Percentiles rank a stretch among this genome's conserved stretches.
phyloP scores from a whole-genome alignment of 2,113 vertebrate genomes.

The Tetrax tetrax region DNA sequence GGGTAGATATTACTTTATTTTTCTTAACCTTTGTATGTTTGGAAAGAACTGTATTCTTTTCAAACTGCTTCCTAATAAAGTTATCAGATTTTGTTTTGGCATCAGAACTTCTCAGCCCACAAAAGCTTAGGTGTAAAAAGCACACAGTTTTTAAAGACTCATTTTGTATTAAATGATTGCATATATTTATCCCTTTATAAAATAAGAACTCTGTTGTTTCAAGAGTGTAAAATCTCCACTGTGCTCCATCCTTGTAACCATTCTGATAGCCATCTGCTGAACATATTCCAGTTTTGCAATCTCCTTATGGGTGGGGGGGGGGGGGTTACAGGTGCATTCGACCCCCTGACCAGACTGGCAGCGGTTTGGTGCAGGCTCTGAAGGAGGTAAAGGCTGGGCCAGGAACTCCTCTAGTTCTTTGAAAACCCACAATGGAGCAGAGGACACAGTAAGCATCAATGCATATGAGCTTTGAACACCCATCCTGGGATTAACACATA shows the following conservation, averaged over 20 bases:
- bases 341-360: too few relatives aligned
- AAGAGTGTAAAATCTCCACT: not conserved
- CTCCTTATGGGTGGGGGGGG: not conserved
- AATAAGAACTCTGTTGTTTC: not conserved
- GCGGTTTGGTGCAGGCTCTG: too few relatives aligned
- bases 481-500: too few relatives aligned
- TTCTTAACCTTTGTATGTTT: not conserved
- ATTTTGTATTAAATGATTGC: conserved; percentile 14
- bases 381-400: too few relatives aligned
- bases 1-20: not conserved
- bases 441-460: too few relatives aligned
- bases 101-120: conserved; percentile 15
- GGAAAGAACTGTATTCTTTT: not conserved
- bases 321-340: too few relatives aligned
- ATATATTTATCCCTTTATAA: not conserved
- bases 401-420: too few relatives aligned
- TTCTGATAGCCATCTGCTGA: not conserved
- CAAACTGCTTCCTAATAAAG: not conserved
- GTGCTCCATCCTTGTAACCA: not conserved
- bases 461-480: too few relatives aligned
- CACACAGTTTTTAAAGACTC: not conserved
- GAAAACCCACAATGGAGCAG: too few relatives aligned
- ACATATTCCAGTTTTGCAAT: not conserved
- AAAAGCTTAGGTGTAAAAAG: conserved; percentile 3
- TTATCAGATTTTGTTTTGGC: conserved; percentile 7